These are phyloP conservation scores for Cebus imitator DNA, from an alignment of 2,113 vertebrate genomes.

Conservation along the genomic window DNA sequence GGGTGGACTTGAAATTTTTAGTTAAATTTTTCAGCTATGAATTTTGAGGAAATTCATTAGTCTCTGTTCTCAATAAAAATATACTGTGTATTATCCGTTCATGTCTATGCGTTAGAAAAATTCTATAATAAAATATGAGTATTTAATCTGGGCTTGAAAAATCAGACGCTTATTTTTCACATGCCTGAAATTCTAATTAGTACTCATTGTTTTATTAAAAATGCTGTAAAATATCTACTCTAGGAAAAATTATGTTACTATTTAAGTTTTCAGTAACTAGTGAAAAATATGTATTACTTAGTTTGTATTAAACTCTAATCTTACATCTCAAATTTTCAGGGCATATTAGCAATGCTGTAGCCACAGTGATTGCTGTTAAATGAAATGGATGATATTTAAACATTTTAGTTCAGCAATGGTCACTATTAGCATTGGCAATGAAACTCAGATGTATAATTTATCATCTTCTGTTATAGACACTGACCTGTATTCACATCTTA, in stretches of 20 bases:
- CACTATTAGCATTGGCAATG: background rate
- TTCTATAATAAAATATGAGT: background rate
- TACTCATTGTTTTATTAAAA: background rate
- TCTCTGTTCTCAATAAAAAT: slow-evolving; percentile 16
- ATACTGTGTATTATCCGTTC: background rate
- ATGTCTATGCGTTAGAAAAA: background rate
- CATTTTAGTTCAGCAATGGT: background rate
- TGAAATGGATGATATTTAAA: background rate
- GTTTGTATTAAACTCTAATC: background rate
- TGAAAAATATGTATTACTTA: background rate
- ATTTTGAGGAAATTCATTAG: background rate
- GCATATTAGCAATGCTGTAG: background rate
- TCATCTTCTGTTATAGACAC: background rate
- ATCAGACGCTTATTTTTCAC: background rate
- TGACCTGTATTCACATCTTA: background rate
- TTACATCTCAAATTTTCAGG: background rate
- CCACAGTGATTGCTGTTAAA: background rate
- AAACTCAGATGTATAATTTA: background rate
- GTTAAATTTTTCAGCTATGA: background rate
- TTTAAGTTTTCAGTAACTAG: background rate
- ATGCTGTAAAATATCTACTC: background rate
- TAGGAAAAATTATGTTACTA: background rate
- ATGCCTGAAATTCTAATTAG: slow-evolving; percentile 18
- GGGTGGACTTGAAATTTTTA: background rate
- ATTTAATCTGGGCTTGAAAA: background rate